Percentiles rank a stretch among this genome's conserved stretches.
phyloP scores from a whole-genome alignment of 1,140 invertebrate species.

The Cryptotermes secundus region DNA sequence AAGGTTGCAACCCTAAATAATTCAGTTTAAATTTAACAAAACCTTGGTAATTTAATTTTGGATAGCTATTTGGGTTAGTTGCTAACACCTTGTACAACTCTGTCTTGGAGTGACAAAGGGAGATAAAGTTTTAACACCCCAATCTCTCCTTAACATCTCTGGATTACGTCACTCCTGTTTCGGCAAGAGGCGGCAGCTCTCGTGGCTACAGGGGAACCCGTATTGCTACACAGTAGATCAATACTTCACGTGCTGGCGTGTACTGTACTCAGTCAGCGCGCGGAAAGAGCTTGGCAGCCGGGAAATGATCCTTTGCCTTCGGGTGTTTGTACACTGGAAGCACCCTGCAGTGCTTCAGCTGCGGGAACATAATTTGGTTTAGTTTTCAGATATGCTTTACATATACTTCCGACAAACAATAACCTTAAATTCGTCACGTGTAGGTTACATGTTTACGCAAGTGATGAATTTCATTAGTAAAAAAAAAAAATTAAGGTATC shows the following conservation, averaged over 20 bases:
- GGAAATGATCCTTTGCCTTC: too few species aligned
- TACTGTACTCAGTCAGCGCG: too few species aligned
- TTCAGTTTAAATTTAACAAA: not conserved
- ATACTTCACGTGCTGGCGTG: not conserved
- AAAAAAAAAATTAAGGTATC: too few species aligned
- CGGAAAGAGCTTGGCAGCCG: too few species aligned
- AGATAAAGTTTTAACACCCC: not conserved
- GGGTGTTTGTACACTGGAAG: too few species aligned
- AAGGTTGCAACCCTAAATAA: not conserved
- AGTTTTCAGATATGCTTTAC: too few species aligned
- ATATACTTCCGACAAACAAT: too few species aligned
- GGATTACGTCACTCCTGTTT: not conserved
- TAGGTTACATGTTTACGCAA: too few species aligned
- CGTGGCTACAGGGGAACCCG: not conserved
- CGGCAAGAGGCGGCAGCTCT: not conserved
- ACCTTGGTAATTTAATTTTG: conserved; percentile 1
- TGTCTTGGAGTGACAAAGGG: not conserved
- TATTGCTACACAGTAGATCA: not conserved
- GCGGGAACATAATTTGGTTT: too few species aligned
- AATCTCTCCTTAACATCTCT: not conserved
- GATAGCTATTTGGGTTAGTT: not conserved
- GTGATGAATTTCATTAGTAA: too few species aligned
- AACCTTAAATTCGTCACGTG: too few species aligned
- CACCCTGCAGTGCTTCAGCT: too few species aligned
- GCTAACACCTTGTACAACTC: not conserved